These are phyloP conservation scores for Clepsis dumicolana DNA, from an alignment of 2,888 invertebrate genomes.

Conservation along the genomic window DNA sequence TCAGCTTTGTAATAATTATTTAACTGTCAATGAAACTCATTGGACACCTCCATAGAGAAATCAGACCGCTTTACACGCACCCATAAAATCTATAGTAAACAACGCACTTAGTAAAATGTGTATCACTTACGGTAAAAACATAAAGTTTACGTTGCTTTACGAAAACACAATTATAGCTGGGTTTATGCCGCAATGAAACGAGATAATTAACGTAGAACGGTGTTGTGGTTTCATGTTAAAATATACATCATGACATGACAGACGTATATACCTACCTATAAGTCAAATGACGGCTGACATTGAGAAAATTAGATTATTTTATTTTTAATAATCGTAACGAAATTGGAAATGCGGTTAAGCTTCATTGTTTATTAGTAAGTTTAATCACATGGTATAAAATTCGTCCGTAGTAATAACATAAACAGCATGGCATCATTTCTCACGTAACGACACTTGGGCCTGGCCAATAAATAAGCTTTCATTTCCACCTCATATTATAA, in stretches of 20 bases:
- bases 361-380: too few species aligned
- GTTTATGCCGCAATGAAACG: not conserved
- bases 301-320: too few species aligned
- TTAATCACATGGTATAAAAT: too few species aligned
- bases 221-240: not conserved
- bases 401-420: slow-evolving; percentile 10
- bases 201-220: not conserved
- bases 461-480: slow-evolving; percentile 61
- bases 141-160: not conserved
- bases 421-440: slow-evolving; percentile 13
- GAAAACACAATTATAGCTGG: slow-evolving; percentile 1
- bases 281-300: too few species aligned
- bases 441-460: slow-evolving; percentile 48
- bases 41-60: not conserved
- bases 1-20: not conserved
- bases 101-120: not conserved
- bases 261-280: too few species aligned
- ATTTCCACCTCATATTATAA: slow-evolving; percentile 51
- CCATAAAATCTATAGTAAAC: not conserved
- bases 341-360: too few species aligned
- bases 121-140: not conserved
- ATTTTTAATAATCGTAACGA: too few species aligned
- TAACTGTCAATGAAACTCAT: not conserved
- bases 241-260: not conserved
- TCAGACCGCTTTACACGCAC: not conserved